These are phyloP conservation scores for Pristionchus mayeri DNA, from an alignment of 2,888 invertebrate species.

Conservation along the genomic window DNA sequence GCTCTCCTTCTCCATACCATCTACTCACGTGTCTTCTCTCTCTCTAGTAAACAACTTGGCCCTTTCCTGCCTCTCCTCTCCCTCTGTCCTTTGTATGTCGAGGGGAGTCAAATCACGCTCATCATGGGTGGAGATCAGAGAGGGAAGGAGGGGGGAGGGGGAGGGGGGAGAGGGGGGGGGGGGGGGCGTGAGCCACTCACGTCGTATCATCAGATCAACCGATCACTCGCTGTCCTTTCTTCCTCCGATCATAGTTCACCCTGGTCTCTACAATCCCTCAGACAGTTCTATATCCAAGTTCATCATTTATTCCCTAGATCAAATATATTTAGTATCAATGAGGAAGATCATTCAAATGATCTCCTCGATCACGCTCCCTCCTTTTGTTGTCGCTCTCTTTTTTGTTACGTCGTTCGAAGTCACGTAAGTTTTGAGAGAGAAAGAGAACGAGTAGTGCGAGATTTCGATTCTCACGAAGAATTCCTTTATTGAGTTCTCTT, in stretches of 20 bases:
- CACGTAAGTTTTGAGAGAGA: neutral
- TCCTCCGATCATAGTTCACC: no score
- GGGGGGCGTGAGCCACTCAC: neutral
- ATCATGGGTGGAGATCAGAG: slow-evolving; percentile 22
- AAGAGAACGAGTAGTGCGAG: neutral
- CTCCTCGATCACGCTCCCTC: neutral
- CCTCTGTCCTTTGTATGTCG: slow-evolving; percentile 28
- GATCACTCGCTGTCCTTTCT: no score
- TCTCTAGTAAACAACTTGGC: slow-evolving; percentile 32
- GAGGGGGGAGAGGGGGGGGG: neutral
- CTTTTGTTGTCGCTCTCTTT: neutral
- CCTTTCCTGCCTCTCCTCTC: neutral
- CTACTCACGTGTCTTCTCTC: slow-evolving; percentile 24
- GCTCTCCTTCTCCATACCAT: neutral
- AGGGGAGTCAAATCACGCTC: slow-evolving; percentile 4
- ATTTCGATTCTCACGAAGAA: no score
- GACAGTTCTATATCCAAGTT: no score
- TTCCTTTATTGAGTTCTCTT: neutral
- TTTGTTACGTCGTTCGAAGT: neutral
- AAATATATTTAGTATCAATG: neutral
- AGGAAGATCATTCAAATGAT: slow-evolving; percentile 21
- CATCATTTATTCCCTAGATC: no score
- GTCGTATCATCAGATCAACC: neutral
- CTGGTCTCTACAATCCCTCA: no score
- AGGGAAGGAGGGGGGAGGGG: neutral